Evolutionary conservation across 2,797 vertebrate genomes (phyloP).

Genomic region (Morus bassanus): DNA sequence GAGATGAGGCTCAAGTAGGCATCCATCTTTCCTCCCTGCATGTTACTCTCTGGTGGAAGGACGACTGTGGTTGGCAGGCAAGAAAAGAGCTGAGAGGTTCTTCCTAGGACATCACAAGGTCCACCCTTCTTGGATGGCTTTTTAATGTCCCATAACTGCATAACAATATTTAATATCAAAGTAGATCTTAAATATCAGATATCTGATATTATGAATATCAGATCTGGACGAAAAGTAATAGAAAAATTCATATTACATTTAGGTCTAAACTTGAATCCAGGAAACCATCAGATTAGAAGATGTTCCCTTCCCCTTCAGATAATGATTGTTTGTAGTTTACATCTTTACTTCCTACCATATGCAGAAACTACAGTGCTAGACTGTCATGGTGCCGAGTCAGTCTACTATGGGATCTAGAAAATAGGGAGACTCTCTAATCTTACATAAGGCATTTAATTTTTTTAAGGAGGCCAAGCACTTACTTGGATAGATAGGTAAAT

Average conservation of each 20-base stretch:
- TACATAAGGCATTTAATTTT: background rate
- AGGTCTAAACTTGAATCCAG: background rate
- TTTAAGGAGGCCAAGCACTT: background rate
- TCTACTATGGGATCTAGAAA: background rate
- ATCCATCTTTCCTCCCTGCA: background rate
- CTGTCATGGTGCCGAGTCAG: background rate
- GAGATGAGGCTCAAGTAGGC: background rate
- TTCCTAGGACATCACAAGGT: background rate
- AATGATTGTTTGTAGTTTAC: background rate
- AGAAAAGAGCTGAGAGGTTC: background rate
- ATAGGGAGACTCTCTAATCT: background rate
- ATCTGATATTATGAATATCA: background rate
- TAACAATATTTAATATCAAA: background rate
- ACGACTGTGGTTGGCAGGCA: too few species aligned
- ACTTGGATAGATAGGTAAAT: background rate
- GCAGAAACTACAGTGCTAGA: background rate
- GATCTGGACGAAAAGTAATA: background rate
- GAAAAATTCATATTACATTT: background rate
- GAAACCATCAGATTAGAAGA: background rate
- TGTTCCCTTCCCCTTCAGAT: background rate
- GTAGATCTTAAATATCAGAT: background rate
- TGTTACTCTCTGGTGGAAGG: background rate
- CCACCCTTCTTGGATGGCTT: background rate
- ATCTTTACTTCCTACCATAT: background rate
- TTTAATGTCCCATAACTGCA: background rate